Evolutionary conservation across 2,888 invertebrate species (phyloP).

Genomic region (Galerucella calmariensis): DNA sequence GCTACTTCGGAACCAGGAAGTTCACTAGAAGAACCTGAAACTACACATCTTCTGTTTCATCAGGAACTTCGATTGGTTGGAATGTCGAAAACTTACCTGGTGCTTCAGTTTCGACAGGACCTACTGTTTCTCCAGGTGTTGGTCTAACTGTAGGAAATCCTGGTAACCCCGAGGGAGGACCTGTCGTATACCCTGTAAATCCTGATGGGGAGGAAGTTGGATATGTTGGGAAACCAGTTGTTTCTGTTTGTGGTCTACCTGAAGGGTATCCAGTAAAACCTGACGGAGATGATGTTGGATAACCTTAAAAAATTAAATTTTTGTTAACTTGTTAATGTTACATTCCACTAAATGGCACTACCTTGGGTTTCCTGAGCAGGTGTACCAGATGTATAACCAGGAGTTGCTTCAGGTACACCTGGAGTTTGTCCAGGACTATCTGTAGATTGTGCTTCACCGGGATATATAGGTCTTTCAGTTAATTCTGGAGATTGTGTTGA

Average conservation of each 20-base stretch:
- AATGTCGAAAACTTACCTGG: slow-evolving; percentile 18
- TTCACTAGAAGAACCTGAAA: slow-evolving; percentile 38
- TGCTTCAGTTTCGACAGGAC: slow-evolving; percentile 39
- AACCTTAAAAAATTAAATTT: slow-evolving; percentile 8
- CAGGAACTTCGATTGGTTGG: slow-evolving; percentile 17
- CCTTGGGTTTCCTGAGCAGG: slow-evolving; percentile 10
- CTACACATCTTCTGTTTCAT: neutral
- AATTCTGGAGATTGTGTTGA: slow-evolving; percentile 22
- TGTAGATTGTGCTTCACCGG: slow-evolving; percentile 5
- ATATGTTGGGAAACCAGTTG: slow-evolving; percentile 39
- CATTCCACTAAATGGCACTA: neutral
- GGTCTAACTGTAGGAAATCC: slow-evolving; percentile 47
- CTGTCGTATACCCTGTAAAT: slow-evolving; percentile 18
- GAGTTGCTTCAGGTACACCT: slow-evolving; percentile 18
- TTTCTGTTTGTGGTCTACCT: slow-evolving; percentile 43
- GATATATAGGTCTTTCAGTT: slow-evolving; percentile 16
- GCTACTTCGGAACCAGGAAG: neutral
- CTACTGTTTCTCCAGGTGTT: slow-evolving; percentile 51
- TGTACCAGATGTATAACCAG: slow-evolving; percentile 22
- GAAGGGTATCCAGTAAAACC: slow-evolving; percentile 56
- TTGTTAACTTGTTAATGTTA: neutral
- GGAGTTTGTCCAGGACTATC: slow-evolving; percentile 10
- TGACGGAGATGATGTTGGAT: slow-evolving; percentile 27
- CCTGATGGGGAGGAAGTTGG: slow-evolving; percentile 39
- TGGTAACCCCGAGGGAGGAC: slow-evolving; percentile 7